Percentiles rank a stretch among this genome's conserved stretches.
These are phyloP conservation scores for Diaphora mendica DNA, from an alignment of 2,888 invertebrate genomes.

Conservation along the genomic window DNA sequence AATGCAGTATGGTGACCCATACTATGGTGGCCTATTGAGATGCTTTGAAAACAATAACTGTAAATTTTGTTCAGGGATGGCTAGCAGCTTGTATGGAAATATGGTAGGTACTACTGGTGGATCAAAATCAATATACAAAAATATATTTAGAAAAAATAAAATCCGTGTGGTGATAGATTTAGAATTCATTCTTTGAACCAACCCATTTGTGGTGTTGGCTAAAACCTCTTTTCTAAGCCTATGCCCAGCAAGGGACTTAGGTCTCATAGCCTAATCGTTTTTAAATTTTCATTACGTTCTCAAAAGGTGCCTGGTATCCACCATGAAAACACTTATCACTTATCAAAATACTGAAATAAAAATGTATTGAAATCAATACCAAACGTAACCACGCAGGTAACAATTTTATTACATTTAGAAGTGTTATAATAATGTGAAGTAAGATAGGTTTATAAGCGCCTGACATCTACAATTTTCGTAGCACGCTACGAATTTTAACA, in stretches of 20 bases:
- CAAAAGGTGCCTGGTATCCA: too few species aligned
- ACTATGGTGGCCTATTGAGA: too few species aligned
- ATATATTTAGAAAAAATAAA: neutral
- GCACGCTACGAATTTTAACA: slow-evolving; percentile 17
- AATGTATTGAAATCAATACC: neutral
- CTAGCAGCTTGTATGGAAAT: neutral
- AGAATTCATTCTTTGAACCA: too few species aligned
- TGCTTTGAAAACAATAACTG: neutral
- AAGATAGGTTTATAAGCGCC: neutral
- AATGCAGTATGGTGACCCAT: too few species aligned
- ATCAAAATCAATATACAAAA: neutral
- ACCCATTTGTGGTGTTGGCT: too few species aligned
- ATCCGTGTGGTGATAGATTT: too few species aligned
- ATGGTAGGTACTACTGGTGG: neutral
- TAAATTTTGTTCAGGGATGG: too few species aligned
- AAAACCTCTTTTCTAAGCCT: too few species aligned
- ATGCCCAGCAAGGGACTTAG: too few species aligned
- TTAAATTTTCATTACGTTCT: too few species aligned
- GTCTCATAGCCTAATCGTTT: too few species aligned
- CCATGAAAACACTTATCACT: too few species aligned
- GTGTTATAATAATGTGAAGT: neutral
- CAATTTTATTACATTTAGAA: neutral
- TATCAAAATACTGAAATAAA: neutral
- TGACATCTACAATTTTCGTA: slow-evolving; percentile 10
- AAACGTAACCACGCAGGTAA: neutral